phyloP scores from a whole-genome alignment of 2,888 invertebrate species.

The Epinotia brunnichana region DNA sequence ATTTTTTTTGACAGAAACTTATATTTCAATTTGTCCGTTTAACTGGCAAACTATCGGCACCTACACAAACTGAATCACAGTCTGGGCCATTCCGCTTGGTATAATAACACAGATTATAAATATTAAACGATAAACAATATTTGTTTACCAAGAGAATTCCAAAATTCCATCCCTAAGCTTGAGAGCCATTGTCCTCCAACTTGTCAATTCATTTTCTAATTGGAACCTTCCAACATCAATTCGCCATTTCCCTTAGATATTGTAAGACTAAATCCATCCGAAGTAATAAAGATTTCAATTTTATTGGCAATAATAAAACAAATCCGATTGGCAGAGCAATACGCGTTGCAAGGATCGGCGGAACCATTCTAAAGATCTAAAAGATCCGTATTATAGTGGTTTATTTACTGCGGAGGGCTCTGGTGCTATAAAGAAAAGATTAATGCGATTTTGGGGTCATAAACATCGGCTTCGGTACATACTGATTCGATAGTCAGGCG shows the following conservation, averaged over 20 bases:
- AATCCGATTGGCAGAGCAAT: constrained; percentile 33
- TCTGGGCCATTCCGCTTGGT: no score
- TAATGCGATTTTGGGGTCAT: constrained; percentile 14
- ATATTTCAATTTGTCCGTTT: no score
- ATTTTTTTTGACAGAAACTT: no score
- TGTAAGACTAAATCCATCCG: background rate
- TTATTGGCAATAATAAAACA: constrained; percentile 40
- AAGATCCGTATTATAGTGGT: constrained; percentile 18
- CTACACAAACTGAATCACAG: no score
- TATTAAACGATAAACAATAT: no score
- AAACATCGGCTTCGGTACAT: constrained; percentile 17
- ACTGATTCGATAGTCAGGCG: background rate
- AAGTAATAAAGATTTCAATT: constrained; percentile 27
- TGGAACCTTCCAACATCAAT: constrained; percentile 7
- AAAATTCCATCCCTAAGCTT: background rate
- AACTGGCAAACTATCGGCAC: no score
- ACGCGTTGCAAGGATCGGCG: constrained; percentile 15
- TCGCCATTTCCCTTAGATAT: background rate
- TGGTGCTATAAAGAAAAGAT: constrained; percentile 21
- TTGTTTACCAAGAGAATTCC: no score
- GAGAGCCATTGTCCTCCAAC: background rate
- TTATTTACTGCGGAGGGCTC: constrained; percentile 35
- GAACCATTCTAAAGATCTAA: constrained; percentile 15
- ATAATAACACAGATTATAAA: no score
- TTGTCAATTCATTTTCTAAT: background rate